A percentile compares a stretch with the other conserved stretches of the same genome.
Evolutionary conservation across 2,888 invertebrate genomes (phyloP).

Genomic region (Dryadula phaetusa): DNA sequence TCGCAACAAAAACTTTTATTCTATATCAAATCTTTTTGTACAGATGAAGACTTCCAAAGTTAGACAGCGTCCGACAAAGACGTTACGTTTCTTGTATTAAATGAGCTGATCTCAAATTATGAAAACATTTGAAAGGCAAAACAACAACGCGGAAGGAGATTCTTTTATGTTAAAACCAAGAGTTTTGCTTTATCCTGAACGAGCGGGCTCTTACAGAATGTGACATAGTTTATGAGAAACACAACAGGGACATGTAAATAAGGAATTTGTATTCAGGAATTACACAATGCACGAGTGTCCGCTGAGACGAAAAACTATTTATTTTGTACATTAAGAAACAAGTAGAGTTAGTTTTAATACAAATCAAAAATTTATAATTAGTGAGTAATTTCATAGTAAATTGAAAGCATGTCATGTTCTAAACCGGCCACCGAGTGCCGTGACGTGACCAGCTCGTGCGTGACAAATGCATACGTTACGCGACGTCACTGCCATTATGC

Average conservation of each 20-base stretch:
- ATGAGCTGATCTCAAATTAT: neutral
- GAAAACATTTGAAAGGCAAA: constrained; percentile 2
- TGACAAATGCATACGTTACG: constrained; percentile 4
- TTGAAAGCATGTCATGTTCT: neutral
- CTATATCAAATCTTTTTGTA: constrained; percentile 6
- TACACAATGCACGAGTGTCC: neutral
- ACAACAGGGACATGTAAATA: neutral
- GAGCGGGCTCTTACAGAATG: neutral
- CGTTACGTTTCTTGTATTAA: neutral
- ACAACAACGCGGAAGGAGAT: constrained; percentile 10
- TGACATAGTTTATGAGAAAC: constrained; percentile 7
- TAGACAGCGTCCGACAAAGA: neutral
- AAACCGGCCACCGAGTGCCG: neutral
- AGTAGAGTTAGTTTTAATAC: neutral
- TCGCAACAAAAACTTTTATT: constrained; percentile 16
- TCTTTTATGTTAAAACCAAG: neutral
- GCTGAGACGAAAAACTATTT: neutral
- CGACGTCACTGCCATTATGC: neutral
- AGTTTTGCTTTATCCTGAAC: neutral
- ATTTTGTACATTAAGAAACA: neutral
- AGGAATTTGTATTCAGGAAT: neutral
- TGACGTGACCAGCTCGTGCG: neutral
- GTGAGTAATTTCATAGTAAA: neutral
- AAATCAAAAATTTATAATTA: neutral
- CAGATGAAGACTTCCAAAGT: neutral